Conservation (phyloP, 2,888 invertebrate species). For the Drosophila ustulata region DNA sequence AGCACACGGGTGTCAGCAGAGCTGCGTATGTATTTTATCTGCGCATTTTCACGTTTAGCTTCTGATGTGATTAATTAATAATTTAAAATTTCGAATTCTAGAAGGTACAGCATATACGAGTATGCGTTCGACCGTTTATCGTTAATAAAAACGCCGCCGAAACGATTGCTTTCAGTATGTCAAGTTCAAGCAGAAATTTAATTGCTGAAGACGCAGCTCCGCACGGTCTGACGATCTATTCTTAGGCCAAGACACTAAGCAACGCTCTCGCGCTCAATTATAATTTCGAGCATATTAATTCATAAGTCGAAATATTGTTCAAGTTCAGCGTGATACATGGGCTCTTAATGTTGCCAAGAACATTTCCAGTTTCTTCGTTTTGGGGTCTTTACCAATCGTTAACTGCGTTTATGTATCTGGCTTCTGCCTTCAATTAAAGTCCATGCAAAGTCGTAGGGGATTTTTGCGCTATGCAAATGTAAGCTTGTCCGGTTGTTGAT, state of each 20-base stretch:
- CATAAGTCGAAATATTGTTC: conserved; percentile 44
- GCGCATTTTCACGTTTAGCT: conserved; percentile 29
- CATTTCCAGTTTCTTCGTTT: conserved; percentile 48
- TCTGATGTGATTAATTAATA: conserved; percentile 34
- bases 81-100: conserved; percentile 57
- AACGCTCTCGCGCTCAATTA: conserved; percentile 34
- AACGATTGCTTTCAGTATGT: conserved; percentile 47
- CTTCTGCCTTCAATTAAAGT: conserved; percentile 8
- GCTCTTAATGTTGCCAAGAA: conserved; percentile 57
- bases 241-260: conserved; percentile 37
- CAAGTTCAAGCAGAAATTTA: conserved; percentile 65
- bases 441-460: conserved; percentile 17
- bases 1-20: background rate
- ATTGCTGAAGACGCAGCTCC: conserved; percentile 30
- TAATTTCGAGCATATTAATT: conserved; percentile 40
- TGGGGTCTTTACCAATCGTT: conserved; percentile 22
- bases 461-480: conserved; percentile 28
- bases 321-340: conserved; percentile 58
- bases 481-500: conserved; percentile 55
- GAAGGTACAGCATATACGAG: background rate
- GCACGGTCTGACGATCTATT: conserved; percentile 56
- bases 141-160: conserved; percentile 20
- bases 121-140: conserved; percentile 7
- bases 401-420: conserved; percentile 40
- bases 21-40: conserved; percentile 17